phyloP scores from a whole-genome alignment of 2,797 vertebrate species.

The Enoplosus armatus region DNA sequence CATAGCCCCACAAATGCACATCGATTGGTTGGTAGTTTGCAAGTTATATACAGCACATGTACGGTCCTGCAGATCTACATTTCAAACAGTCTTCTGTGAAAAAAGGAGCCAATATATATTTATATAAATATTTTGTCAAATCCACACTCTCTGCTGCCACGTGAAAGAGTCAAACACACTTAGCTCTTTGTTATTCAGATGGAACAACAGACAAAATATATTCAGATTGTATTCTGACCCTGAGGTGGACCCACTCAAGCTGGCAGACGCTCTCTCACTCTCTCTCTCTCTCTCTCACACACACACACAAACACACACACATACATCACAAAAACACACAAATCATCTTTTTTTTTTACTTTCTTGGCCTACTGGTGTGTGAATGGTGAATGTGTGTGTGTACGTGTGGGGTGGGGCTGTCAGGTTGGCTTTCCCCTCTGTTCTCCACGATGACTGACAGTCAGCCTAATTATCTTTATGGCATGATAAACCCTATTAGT shows the following conservation, averaged over 20 bases:
- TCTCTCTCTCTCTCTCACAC: too few relatives aligned
- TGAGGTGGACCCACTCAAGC: constrained; percentile 71
- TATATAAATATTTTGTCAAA: constrained; percentile 63
- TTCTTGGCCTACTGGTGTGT: constrained; percentile 44
- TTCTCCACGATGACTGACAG: constrained; percentile 73
- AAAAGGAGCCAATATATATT: constrained; percentile 18
- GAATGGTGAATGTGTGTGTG: constrained; percentile 8
- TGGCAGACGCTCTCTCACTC: constrained; percentile 34
- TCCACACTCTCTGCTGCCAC: constrained; percentile 50
- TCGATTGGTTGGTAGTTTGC: constrained; percentile 1
- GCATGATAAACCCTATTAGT: constrained; percentile 78
- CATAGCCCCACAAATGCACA: background rate
- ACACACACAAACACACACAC: constrained; percentile 9
- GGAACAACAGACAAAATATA: constrained; percentile 79
- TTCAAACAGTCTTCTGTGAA: constrained; percentile 55
- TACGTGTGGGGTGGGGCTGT: constrained; percentile 27
- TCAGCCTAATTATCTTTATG: constrained; percentile 79
- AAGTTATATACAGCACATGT: constrained; percentile 6
- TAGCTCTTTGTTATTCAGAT: constrained; percentile 80
- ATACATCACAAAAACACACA: constrained; percentile 44
- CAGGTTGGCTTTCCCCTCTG: constrained; percentile 42
- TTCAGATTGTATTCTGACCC: constrained; percentile 83
- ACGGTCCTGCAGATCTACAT: constrained; percentile 54
- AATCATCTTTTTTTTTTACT: constrained; percentile 41
- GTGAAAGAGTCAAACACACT: constrained; percentile 54